Percentiles rank a stretch among this genome's conserved stretches.
phyloP scores from a whole-genome alignment of 2,113 vertebrate species.

The Hippolais icterina region DNA sequence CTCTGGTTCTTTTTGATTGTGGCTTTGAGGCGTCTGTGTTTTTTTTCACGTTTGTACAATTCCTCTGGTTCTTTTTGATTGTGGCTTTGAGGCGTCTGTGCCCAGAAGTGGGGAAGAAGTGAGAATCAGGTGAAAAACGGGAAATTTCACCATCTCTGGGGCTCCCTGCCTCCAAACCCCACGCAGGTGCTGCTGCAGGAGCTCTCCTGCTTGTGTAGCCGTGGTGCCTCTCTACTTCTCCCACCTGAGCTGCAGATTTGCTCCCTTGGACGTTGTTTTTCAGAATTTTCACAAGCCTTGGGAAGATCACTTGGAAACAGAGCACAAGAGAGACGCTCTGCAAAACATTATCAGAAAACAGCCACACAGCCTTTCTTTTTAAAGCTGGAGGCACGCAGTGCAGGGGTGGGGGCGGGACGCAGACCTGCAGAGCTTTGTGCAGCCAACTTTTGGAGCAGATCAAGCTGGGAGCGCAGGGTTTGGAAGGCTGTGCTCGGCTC shows the following conservation, averaged over 20 bases:
- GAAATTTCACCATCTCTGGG: rapidly evolving
- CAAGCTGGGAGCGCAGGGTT: rapidly evolving
- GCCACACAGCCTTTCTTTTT: not conserved
- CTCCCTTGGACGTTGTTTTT: not conserved
- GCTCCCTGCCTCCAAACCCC: not conserved
- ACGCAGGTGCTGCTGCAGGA: not conserved
- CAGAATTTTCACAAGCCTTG: not conserved
- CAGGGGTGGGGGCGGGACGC: not conserved
- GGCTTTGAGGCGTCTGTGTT: not conserved
- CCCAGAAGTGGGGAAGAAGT: not conserved
- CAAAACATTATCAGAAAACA: not conserved
- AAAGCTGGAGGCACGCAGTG: not conserved
- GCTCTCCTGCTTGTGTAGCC: rapidly evolving
- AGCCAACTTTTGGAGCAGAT: not conserved
- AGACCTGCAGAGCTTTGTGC: not conserved
- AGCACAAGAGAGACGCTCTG: not conserved
- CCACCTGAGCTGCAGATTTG: not conserved
- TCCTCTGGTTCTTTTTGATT: not conserved
- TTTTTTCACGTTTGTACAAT: too few relatives aligned
- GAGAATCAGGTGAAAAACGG: not conserved
- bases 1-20: not conserved
- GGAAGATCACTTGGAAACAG: not conserved
- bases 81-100: not conserved
- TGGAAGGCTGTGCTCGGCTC: not conserved
- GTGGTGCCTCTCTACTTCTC: rapidly evolving